A percentile compares a stretch with the other conserved stretches of the same genome.
phyloP scores from a whole-genome alignment of 2,113 vertebrate species.

The Spermophilus dauricus region DNA sequence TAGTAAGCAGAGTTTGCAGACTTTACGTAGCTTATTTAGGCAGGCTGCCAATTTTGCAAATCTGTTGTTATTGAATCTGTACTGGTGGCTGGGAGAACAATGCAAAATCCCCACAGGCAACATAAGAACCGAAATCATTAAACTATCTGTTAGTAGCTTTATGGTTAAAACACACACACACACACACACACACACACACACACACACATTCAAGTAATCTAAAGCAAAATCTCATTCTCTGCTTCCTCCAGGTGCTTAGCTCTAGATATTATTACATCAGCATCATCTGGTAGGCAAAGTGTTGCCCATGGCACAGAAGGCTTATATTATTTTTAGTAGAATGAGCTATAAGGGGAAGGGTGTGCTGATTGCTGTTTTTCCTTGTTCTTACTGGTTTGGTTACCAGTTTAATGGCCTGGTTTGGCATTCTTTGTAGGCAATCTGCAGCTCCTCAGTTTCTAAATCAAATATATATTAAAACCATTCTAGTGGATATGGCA shows the following conservation, averaged over 20 bases:
- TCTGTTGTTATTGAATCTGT: conserved; percentile 66
- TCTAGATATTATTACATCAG: conserved; percentile 52
- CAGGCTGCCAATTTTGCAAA: conserved; percentile 63
- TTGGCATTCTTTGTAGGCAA: conserved; percentile 17
- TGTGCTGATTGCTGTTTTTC: conserved; percentile 28
- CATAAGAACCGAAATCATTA: conserved; percentile 62
- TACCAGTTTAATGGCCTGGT: conserved; percentile 53
- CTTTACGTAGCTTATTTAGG: conserved; percentile 71
- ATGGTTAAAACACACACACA: background rate
- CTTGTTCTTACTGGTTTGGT: conserved; percentile 49
- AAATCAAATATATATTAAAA: conserved; percentile 39
- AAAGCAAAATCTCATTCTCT: conserved; percentile 60
- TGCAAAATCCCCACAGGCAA: conserved; percentile 53
- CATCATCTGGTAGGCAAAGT: conserved; percentile 25
- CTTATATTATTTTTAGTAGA: conserved; percentile 66
- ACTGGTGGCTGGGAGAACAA: conserved; percentile 30
- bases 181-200: too few species aligned
- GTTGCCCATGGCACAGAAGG: conserved; percentile 38
- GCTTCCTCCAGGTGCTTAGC: conserved; percentile 57
- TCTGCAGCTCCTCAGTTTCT: conserved; percentile 17
- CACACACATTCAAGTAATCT: conserved; percentile 43
- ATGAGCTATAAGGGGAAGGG: background rate
- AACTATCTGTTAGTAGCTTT: conserved; percentile 62
- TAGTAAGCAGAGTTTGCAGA: conserved; percentile 53
- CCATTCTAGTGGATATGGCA: background rate